These are phyloP conservation scores for Onychostoma macrolepis DNA, from an alignment of 2,113 vertebrate genomes.

Conservation along the genomic window DNA sequence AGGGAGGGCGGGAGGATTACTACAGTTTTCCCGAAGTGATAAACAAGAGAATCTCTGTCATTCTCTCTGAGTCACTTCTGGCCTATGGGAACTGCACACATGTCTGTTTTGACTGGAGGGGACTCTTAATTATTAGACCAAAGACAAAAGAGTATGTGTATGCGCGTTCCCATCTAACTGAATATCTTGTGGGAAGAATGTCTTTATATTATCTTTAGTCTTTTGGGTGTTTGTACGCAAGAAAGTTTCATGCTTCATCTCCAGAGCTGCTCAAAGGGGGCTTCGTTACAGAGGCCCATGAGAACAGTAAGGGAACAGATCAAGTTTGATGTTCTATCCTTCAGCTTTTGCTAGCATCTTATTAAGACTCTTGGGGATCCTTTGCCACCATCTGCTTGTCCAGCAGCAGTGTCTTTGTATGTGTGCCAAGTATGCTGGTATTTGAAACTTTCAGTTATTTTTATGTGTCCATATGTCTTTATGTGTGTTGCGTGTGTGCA, in stretches of 20 bases:
- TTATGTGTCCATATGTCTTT: conserved; percentile 27
- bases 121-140: conserved; percentile 37
- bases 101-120: conserved; percentile 24
- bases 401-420: conserved; percentile 24
- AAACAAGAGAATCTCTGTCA: neutral
- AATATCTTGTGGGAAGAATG: conserved; percentile 19
- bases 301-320: conserved; percentile 24
- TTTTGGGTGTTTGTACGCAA: neutral
- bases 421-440: conserved; percentile 24
- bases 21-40: conserved; percentile 23
- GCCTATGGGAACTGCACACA: conserved; percentile 18
- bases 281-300: neutral
- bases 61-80: conserved; percentile 30
- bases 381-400: conserved; percentile 35
- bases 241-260: conserved; percentile 6
- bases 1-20: neutral
- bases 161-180: neutral
- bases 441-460: conserved; percentile 36
- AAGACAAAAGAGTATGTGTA: neutral
- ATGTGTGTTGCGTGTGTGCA: neutral
- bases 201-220: conserved; percentile 19
- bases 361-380: conserved; percentile 22
- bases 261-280: neutral
- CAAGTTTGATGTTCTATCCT: conserved; percentile 36
- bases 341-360: conserved; percentile 23